phyloP scores from a whole-genome alignment of 2,113 vertebrate species.

The Pseudopodoces humilis region DNA sequence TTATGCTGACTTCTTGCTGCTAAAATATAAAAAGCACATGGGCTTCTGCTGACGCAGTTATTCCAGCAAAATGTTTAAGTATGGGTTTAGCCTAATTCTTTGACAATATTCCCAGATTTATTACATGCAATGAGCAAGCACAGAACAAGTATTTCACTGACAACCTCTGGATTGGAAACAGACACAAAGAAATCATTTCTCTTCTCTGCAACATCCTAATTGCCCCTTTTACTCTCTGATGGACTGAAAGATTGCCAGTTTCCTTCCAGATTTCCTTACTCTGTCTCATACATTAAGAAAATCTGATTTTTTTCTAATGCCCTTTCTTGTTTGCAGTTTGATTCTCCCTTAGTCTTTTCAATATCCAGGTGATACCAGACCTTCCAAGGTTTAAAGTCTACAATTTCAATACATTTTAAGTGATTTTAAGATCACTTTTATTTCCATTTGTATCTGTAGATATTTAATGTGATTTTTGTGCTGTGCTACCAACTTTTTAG shows the following conservation, averaged over 20 bases:
- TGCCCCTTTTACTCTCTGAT: background rate
- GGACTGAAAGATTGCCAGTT: background rate
- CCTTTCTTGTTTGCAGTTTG: background rate
- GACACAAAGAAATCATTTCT: constrained; percentile 13
- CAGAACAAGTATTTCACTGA: constrained; percentile 7
- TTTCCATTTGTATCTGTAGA: background rate
- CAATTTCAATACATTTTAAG: background rate
- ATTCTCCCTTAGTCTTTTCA: background rate
- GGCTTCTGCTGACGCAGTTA: constrained; percentile 22
- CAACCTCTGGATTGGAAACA: background rate
- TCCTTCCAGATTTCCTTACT: background rate
- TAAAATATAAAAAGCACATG: constrained; percentile 5
- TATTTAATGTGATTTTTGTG: background rate
- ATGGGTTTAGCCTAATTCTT: constrained; percentile 5
- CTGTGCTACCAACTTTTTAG: background rate
- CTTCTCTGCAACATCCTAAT: constrained; percentile 4
- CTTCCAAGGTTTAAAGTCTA: background rate
- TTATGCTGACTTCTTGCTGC: constrained; percentile 17
- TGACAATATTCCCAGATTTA: constrained; percentile 51
- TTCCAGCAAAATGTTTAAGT: constrained; percentile 30
- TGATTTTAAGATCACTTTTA: background rate
- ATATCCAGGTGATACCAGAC: background rate
- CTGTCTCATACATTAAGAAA: background rate
- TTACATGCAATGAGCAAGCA: constrained; percentile 27
- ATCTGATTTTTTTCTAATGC: background rate